Evolutionary conservation across 2,888 invertebrate genomes (phyloP).

Genomic region (Tethea ocularis): DNA sequence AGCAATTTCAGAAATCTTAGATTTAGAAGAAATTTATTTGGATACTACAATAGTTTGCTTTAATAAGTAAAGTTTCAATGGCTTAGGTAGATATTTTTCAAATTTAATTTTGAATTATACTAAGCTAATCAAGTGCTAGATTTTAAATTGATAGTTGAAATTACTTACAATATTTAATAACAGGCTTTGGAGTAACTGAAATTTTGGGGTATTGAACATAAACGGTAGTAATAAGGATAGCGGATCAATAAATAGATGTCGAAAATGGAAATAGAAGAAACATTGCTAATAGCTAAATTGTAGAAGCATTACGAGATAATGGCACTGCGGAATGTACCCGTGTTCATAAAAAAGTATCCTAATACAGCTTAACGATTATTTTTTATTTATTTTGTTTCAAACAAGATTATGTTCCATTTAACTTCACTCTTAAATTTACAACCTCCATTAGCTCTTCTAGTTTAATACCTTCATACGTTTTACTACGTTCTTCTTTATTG

Average conservation of each 20-base stretch:
- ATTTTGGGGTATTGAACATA: conserved; percentile 31
- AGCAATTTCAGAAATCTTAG: conserved; percentile 67
- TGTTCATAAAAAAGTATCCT: conserved; percentile 80
- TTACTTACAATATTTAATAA: conserved; percentile 37
- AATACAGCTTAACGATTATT: conserved; percentile 70
- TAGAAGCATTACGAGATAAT: conserved; percentile 76
- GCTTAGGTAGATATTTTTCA: conserved; percentile 62
- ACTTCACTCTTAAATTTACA: conserved; percentile 60
- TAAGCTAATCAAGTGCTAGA: conserved; percentile 75
- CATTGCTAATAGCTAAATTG: conserved; percentile 61
- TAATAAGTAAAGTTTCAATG: conserved; percentile 65
- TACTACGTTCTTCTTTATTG: conserved; percentile 66
- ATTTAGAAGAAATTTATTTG: conserved; percentile 79
- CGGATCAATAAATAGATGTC: conserved; percentile 41
- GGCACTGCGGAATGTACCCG: conserved; percentile 82
- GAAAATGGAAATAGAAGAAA: conserved; percentile 63
- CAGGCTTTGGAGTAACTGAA: conserved; percentile 23
- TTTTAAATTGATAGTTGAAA: conserved; percentile 57
- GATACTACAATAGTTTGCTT: conserved; percentile 75
- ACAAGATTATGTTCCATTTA: conserved; percentile 76
- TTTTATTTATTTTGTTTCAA: conserved; percentile 56
- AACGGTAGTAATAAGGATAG: conserved; percentile 35
- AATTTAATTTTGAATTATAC: conserved; percentile 73
- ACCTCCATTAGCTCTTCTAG: conserved; percentile 61
- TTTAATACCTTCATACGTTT: conserved; percentile 50